Percentiles rank a stretch among this genome's conserved stretches.
Evolutionary conservation across 2,888 invertebrate genomes (phyloP).

Genomic region (Papilio protenor): DNA sequence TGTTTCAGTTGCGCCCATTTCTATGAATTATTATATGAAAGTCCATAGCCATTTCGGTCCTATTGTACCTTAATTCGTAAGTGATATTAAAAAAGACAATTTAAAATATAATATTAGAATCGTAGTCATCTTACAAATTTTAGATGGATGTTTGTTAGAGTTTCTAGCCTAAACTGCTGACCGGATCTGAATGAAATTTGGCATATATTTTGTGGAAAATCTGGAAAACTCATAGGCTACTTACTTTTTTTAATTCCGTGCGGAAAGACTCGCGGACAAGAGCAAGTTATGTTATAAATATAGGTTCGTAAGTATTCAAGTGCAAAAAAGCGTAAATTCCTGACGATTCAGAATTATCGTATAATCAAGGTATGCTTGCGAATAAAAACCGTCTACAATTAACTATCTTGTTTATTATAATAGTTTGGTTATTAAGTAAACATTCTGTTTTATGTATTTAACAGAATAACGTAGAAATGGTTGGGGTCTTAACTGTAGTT

Average conservation of each 20-base stretch:
- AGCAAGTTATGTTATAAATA: background rate
- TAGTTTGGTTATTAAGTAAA: background rate
- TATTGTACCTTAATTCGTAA: background rate
- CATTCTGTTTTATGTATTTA: constrained; percentile 9
- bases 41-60: background rate
- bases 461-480: background rate
- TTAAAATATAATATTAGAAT: background rate
- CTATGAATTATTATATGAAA: background rate
- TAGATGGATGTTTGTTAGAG: too few relatives aligned
- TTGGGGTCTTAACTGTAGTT: too few relatives aligned
- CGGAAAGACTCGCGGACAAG: too few relatives aligned
- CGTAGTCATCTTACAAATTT: background rate
- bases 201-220: too few relatives aligned
- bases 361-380: constrained; percentile 1
- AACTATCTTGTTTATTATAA: constrained; percentile 16
- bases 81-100: background rate
- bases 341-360: background rate
- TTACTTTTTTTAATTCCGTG: too few relatives aligned
- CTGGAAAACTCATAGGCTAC: too few relatives aligned
- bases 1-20: background rate
- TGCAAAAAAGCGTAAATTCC: background rate
- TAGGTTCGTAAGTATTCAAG: background rate
- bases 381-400: background rate
- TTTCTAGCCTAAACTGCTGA: too few relatives aligned
- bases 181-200: too few relatives aligned